Evolutionary conservation across 2,888 invertebrate genomes (phyloP).

Genomic region (Meloe dianella): DNA sequence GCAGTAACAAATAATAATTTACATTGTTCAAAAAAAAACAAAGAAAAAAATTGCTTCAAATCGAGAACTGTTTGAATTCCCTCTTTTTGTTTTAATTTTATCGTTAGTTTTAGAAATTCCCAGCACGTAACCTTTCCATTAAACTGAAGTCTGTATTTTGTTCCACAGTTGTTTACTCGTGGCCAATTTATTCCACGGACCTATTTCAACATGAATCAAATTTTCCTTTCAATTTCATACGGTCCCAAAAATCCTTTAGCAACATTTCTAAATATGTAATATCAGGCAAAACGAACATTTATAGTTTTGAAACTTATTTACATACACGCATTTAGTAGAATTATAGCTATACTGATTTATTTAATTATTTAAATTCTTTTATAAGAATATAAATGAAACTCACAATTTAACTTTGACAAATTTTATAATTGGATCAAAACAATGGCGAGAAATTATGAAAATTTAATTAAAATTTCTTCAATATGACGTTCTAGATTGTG

Average conservation of each 20-base stretch:
- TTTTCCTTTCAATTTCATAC: slow-evolving; percentile 19
- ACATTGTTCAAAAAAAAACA: neutral
- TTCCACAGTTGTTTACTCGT: slow-evolving; percentile 17
- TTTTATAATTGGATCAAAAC: neutral
- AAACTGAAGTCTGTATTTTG: slow-evolving; percentile 14
- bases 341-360: no score
- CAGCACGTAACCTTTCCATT: slow-evolving; percentile 20
- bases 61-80: neutral
- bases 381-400: neutral
- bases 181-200: slow-evolving; percentile 15
- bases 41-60: neutral
- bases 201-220: slow-evolving; percentile 12
- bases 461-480: slow-evolving; percentile 10
- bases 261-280: neutral
- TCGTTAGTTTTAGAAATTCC: slow-evolving; percentile 6
- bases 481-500: neutral
- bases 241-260: neutral
- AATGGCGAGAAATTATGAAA: neutral
- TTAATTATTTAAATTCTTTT: neutral
- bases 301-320: neutral
- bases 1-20: neutral
- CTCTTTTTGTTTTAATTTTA: neutral
- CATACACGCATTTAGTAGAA: neutral
- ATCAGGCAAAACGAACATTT: neutral
- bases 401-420: neutral